Percentiles rank a stretch among this genome's conserved stretches.
Conservation (phyloP, 2,888 invertebrate species). For the Falcaria lacertinaria region DNA sequence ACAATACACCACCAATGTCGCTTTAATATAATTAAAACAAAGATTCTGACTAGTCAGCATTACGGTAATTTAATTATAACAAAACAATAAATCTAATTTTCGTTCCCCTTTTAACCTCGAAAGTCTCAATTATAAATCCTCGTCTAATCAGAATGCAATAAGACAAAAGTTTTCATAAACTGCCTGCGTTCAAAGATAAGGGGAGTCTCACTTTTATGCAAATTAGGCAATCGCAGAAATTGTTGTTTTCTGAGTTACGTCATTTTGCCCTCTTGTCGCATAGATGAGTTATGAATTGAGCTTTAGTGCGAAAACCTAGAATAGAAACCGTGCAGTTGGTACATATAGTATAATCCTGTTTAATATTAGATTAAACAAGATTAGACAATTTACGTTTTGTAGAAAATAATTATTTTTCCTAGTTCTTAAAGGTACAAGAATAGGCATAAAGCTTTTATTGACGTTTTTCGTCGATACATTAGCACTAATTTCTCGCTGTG, state of each 20-base stretch:
- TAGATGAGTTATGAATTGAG: background rate
- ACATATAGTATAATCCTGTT: too few species aligned
- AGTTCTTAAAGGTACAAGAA: too few species aligned
- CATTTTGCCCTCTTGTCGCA: slow-evolving; percentile 13
- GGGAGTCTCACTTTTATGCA: slow-evolving; percentile 68
- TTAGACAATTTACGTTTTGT: too few species aligned
- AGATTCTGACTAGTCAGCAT: background rate
- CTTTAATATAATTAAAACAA: too few species aligned
- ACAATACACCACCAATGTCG: too few species aligned
- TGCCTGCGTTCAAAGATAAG: slow-evolving; percentile 69
- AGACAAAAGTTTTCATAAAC: slow-evolving; percentile 71
- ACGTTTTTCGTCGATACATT: too few species aligned
- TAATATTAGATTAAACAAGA: too few species aligned
- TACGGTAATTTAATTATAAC: slow-evolving; percentile 5
- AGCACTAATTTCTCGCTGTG: too few species aligned
- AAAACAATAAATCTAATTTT: slow-evolving; percentile 25
- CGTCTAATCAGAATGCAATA: slow-evolving; percentile 66
- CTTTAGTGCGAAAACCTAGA: background rate
- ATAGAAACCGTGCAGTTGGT: slow-evolving; percentile 10
- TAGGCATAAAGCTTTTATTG: too few species aligned
- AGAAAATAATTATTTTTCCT: too few species aligned
- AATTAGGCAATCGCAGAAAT: slow-evolving; percentile 48
- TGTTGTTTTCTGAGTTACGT: slow-evolving; percentile 44
- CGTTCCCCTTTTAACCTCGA: slow-evolving; percentile 44
- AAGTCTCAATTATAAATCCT: slow-evolving; percentile 46